phyloP scores from a whole-genome alignment of 2,113 vertebrate species.

The Turdus rufiventris region DNA sequence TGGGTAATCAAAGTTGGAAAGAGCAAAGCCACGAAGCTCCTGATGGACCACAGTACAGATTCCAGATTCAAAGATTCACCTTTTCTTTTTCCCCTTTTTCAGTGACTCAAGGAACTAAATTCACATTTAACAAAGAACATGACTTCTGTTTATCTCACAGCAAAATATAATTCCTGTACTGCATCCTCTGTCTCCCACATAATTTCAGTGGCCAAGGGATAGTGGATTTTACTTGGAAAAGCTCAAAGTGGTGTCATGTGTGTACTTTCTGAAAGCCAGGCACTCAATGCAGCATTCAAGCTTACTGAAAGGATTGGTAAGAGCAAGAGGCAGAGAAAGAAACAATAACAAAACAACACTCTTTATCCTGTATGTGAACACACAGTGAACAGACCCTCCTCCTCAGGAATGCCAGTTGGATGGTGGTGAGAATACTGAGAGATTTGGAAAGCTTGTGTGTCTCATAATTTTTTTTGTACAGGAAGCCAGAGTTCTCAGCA shows the following conservation, averaged over 20 bases:
- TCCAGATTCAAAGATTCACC: not conserved
- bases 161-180: not conserved
- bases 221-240: not conserved
- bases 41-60: not conserved
- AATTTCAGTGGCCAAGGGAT: not conserved
- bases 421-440: not conserved
- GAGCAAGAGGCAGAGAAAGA: not conserved
- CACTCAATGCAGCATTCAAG: not conserved
- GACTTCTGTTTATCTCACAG: not conserved
- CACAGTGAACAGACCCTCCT: fast-evolving
- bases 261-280: not conserved
- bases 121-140: not conserved
- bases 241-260: not conserved
- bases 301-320: not conserved
- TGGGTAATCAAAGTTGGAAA: not conserved
- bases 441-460: not conserved
- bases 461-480: not conserved
- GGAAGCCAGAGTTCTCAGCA: not conserved
- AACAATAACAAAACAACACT: not conserved
- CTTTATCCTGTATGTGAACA: not conserved
- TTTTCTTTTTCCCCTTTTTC: not conserved
- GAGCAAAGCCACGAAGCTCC: not conserved
- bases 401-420: not conserved
- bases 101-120: not conserved
- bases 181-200: not conserved